Evolutionary conservation across 2,888 invertebrate genomes (phyloP), one percentile per base, ranked within the genome.

Genomic region (Macrosoma leucophasiata): DNA sequence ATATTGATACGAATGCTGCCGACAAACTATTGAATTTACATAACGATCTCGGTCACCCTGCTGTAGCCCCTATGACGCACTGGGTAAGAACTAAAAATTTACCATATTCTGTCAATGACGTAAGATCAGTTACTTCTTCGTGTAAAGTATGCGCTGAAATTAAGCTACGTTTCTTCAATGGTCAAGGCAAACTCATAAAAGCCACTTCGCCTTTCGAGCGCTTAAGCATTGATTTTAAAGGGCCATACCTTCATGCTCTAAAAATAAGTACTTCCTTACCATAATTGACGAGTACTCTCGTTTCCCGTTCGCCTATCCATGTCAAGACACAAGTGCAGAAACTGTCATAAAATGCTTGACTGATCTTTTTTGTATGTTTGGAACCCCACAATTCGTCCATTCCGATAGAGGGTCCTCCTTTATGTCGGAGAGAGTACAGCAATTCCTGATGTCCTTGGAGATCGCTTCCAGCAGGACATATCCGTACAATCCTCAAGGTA

Each of bases 191-290:
- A 17, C 29, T 41, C 9, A 36, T 45, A 4, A 45, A 43, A 27
- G 45, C 43, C 1, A 36, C 22, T 2, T 14, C 41, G 1, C 31
- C 42, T 3, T 44, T 48, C 28, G 43, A 46, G 36, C 13, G 48
- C 3, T 19, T 46, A 15, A 41, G 13, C 17, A 36, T 44, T 8
- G 49, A 44, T 27, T 49, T 44, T 24, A 46, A 49, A 25, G 44
- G 45, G 2, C 39, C 49, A 6, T 50, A 4, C 45, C 45, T 4
- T 30, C 39, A 5, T 29, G 29, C 13, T 31, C 32, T 12, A 24
- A 14, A 6, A 44, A 43, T 14, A 36, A 33, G 17, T 43, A 33
- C 27, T 36, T 46, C 7, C 18, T 43, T 8, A 41, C 46, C 7
- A 26, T 43, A 2, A 37, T 46, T 18, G 43, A 45, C 14, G 39